Base-by-base conservation (phyloP, 2,113 vertebrate species). In the Triplophysa dalaica region DNA sequence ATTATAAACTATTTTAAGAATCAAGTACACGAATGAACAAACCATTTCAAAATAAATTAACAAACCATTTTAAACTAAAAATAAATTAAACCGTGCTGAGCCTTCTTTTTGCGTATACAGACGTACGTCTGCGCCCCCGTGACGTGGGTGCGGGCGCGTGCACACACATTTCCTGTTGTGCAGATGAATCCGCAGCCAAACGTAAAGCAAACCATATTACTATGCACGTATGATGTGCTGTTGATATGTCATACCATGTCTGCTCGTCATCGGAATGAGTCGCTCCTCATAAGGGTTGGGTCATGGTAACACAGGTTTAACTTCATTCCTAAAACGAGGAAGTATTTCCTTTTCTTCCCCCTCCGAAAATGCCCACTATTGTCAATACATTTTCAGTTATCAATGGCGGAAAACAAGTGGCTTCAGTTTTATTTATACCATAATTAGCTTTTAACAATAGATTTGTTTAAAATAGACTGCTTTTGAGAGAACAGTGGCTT, bases 301-400 rank as follows among this genome's bases (percentile, higher is more conserved):
- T 78, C 85, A 48, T 79, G 50, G 62, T 84, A 29, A 29, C 29
- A 89, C 91, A 45, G 86, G 89, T 89, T 86, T 77, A 86, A 69
- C 90, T 83, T 90, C 90, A 92, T 89, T 91, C 90, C 94, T 86
- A 87, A 86, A 88, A 86, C 88, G 87, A 85, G 70, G 70, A 70
- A 60, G 11, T 74, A 3, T 62, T 26, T 66, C 12, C 21, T 19
- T 56, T 61, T 38, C 33, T 38, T 6, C 41, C 4, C 68, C 41
- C 21, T 79, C 43, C 38, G 6, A 17, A 60, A 22, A 61, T 21
- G 1, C 0, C 2, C 52, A 4, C 50, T 9, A 10, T 73, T 73
- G 7, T 22, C 19, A 41, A 73, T 43, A 73, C 38, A 43, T 6
- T 12, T 24, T 22, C 16, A 43, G 16, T 61, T 8, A 6, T 72